Base-by-base conservation (phyloP, 2,888 invertebrate species). In the Oithona nana region DNA sequence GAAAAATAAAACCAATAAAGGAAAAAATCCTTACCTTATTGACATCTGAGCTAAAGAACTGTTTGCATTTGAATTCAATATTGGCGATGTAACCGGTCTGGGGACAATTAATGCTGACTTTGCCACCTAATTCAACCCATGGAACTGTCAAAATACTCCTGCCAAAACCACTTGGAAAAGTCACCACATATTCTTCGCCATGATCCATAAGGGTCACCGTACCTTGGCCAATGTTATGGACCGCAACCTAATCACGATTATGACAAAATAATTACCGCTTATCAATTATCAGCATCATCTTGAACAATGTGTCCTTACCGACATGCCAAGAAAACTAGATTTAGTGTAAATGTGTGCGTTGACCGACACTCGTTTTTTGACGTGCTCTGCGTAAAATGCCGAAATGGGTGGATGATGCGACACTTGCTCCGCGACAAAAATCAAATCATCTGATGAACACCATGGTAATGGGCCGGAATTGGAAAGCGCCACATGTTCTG, bases 341-440 rank as follows among this genome's bases (percentile, higher is more conserved):
- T 97, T 97, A 4, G 98, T 99, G 88, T 95, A 98, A 60, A 98
- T 89, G 75, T 92, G 90, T 6, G 94, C 97, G 70, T 89, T 85
- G 73, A 97, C 87, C 66, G 84, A 83, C 64, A 98, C 89, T 68
- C 84, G 80, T 71, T 89, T 92, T 71, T 84, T 83, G 67, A 81
- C 83, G 75, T 94, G 90, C 73, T 98, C 98, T 24, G 94, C 97
- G 78, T 99, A 99, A 77, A 98, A 98, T 28, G 95, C 97, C 63
- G 97, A 97, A 70, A 98, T 88, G 86, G 73, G 66, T 73, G 75
- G 65, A 59, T 68, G 65, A 63, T 66, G 64, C 6, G 65, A 65
- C n/a, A 65, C 67, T 77, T 99, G 98, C 73, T 98, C 98, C 2
- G 98, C 90, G 57, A 97, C 82, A 75, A 98, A 98, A 6, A 86